phyloP scores from a whole-genome alignment of 92 coral and sea anemone species.

The Diadumene lineata region DNA sequence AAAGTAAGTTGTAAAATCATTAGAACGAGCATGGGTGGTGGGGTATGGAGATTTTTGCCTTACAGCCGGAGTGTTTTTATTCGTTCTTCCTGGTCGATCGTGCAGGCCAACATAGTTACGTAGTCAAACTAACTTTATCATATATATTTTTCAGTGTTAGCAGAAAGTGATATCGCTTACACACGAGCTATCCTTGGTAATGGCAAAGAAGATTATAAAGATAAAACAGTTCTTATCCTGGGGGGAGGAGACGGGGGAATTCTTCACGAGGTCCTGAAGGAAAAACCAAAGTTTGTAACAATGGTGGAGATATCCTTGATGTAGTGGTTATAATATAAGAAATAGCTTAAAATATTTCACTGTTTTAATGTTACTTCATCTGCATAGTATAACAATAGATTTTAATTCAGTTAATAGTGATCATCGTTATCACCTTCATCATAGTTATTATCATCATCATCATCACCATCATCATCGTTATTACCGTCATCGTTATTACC shows the following conservation, averaged over 20 bases:
- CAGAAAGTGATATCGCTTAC: conserved; percentile 71
- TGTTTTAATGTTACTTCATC: background rate
- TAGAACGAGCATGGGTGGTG: too few species aligned
- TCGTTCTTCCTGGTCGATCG: too few species aligned
- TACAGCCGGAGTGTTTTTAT: too few species aligned
- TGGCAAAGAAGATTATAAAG: conserved; percentile 59
- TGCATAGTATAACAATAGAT: background rate
- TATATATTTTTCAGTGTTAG: conserved; percentile 49
- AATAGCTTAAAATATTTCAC: background rate
- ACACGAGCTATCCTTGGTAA: conserved; percentile 65
- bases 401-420: too few species aligned
- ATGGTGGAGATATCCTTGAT: conserved; percentile 79
- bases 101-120: background rate
- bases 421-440: background rate
- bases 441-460: background rate
- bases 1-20: conserved; percentile 76
- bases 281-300: conserved; percentile 61
- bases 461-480: background rate
- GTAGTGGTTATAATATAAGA: conserved; percentile 5
- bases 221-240: conserved; percentile 59
- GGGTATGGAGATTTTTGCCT: too few species aligned
- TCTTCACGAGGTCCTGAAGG: conserved; percentile 65
- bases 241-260: conserved; percentile 86
- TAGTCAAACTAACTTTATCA: too few species aligned
- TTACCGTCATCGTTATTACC: background rate